A percentile compares a stretch with the other conserved stretches of the same genome.
Evolutionary conservation across 1,140 invertebrate genomes (phyloP).

Genomic region (Brachionus koreanus): DNA sequence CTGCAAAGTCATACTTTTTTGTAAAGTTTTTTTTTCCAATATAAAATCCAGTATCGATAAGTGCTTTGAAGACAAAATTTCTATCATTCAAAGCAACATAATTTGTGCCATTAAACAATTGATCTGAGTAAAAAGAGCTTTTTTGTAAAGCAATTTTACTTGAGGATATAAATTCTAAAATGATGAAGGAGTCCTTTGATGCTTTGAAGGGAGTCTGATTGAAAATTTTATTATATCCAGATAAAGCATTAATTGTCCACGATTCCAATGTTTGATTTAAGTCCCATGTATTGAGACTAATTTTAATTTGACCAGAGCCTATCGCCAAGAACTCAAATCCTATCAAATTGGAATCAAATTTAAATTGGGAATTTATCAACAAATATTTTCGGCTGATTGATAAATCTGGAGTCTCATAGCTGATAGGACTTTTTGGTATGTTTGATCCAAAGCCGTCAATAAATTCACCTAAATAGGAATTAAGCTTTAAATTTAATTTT

Average conservation of each 20-base stretch:
- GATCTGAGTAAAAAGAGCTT: not conserved
- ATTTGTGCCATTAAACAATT: not conserved
- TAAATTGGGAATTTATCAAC: not conserved
- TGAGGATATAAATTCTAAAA: not conserved
- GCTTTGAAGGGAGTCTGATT: not conserved
- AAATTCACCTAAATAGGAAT: not conserved
- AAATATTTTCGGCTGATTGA: not conserved
- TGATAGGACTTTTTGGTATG: not conserved
- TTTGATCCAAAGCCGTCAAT: not conserved
- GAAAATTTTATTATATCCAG: not conserved
- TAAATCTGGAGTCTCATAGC: not conserved
- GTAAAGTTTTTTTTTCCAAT: not conserved
- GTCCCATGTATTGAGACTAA: not conserved
- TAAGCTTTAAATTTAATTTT: too few relatives aligned
- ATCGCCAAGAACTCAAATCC: not conserved
- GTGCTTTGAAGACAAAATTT: not conserved
- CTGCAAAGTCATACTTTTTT: not conserved
- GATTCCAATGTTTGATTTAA: not conserved
- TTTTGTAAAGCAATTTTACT: not conserved
- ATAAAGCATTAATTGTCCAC: not conserved
- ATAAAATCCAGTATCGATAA: not conserved
- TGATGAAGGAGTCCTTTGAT: not conserved
- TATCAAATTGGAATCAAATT: not conserved
- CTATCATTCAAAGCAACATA: not conserved
- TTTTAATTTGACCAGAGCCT: not conserved